Conservation (phyloP, 2,113 vertebrate species). For the Labeo catla region DNA sequence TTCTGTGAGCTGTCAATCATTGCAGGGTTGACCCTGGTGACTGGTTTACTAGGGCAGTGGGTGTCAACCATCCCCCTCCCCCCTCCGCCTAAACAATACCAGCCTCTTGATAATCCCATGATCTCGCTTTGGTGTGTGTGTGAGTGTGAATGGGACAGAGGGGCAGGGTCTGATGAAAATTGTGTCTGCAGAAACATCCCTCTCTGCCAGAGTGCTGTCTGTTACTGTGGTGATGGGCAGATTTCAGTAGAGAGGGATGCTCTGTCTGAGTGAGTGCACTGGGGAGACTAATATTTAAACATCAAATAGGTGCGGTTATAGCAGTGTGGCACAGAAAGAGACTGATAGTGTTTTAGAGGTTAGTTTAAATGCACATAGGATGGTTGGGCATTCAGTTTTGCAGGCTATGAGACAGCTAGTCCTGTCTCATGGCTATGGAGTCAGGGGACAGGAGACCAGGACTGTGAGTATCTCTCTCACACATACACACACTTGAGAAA, state of each 20-base stretch:
- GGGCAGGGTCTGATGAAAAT: conserved; percentile 16
- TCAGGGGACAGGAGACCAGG: conserved; percentile 20
- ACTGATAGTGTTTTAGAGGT: neutral
- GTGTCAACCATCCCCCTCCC: conserved; percentile 39
- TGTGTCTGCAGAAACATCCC: neutral
- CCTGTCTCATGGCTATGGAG: conserved; percentile 33
- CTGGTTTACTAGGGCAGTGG: conserved; percentile 46
- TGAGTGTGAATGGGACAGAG: conserved; percentile 20
- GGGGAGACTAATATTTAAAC: neutral
- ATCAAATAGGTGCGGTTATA: neutral
- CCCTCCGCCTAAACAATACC: conserved; percentile 30
- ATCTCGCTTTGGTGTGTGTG: conserved; percentile 25
- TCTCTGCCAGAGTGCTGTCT: conserved; percentile 32
- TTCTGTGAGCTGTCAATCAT: conserved; percentile 10
- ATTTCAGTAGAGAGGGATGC: conserved; percentile 37
- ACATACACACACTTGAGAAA: neutral
- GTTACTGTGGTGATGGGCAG: conserved; percentile 49
- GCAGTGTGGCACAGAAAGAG: neutral
- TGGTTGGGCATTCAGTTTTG: conserved; percentile 23
- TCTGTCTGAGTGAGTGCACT: neutral
- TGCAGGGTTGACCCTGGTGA: conserved; percentile 27
- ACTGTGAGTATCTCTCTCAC: conserved; percentile 44
- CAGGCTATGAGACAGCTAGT: conserved; percentile 44
- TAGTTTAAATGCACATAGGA: conserved; percentile 25
- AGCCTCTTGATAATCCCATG: conserved; percentile 41